These are phyloP conservation scores for Kuschelorhynchus macadamiae DNA, from an alignment of 2,888 invertebrate species.

Conservation along the genomic window DNA sequence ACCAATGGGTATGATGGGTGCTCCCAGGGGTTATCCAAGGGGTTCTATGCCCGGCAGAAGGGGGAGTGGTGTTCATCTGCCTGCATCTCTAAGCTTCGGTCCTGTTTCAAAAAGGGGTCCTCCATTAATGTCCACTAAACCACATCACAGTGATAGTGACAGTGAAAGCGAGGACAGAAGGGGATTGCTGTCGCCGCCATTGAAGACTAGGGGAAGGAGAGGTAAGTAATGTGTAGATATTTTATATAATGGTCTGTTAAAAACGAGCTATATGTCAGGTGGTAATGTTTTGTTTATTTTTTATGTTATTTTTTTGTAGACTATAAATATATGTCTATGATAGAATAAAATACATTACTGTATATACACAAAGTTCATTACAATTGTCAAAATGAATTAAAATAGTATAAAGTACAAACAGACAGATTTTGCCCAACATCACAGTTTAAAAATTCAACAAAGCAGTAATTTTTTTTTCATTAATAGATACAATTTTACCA, in stretches of 20 bases:
- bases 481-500: no score
- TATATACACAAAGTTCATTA: no score
- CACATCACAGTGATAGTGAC: constrained; percentile 61
- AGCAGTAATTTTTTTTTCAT: no score
- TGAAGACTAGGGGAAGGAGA: constrained; percentile 55
- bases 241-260: background rate
- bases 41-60: constrained; percentile 51
- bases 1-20: constrained; percentile 17
- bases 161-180: constrained; percentile 62
- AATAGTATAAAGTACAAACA: no score
- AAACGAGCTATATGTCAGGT: no score
- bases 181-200: constrained; percentile 5
- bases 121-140: constrained; percentile 45
- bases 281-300: no score
- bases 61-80: constrained; percentile 63
- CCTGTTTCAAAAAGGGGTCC: constrained; percentile 64
- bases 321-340: background rate
- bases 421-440: background rate
- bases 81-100: constrained; percentile 71
- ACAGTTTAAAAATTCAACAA: no score
- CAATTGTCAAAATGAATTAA: no score
- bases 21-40: constrained; percentile 47
- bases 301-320: no score
- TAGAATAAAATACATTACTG: no score
- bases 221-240: constrained; percentile 11